Base-by-base conservation (phyloP, 2,113 vertebrate genomes). In the Marmota monax region DNA sequence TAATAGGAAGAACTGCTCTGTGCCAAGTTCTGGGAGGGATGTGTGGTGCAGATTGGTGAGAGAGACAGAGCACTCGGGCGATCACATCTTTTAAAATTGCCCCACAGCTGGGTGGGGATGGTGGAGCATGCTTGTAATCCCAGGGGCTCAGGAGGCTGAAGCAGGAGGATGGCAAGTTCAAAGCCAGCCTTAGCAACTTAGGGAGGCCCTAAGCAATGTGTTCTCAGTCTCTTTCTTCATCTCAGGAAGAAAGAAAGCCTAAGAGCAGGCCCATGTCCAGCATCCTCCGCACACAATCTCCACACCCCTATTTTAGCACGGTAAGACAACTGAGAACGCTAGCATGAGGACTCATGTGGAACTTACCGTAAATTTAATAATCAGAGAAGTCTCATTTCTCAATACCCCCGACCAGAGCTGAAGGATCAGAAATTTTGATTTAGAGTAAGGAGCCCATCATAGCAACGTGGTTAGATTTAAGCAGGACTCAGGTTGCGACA, bases 331-430 rank as follows among this genome's bases (percentile, higher is more conserved):
- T 67, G 10, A 80, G 74, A 93, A 90, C 32, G 22, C 9, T 20
- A 90, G 69, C 63, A 70, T 63, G 70, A 88, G 87, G 86, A 76
- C 45, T 27, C 29, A 83, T 67, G 37, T 70, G 39, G 70, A 67
- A 11, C 51, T 82, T 22, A 90, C n/a, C 67, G 27, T 1, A 65
- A 92, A 67, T 13, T 85, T 2, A 72, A 58, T 90, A 78, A 58
- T 74, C 53, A 88, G 37, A n/a, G 72, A 65, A 58, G 27, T 73
- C 67, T 72, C 34, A 56, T 58, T 94, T 84, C 88, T 88, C 80
- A 87, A 63, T 25, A 70, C 12, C 10, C 48, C 27, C 29, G 65
- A n/a, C 48, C 22, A 61, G 78, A 76, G 20, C 18, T 56, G 29
- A 25, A 69, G 22, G 18, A 45, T 76, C 84, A 48, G 7, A 63